Percentiles rank a stretch among this genome's conserved stretches.
Evolutionary conservation across 35 echinoderm and acorn worm genomes (phyloP).

Genomic region (Holothuria glaberrima): DNA sequence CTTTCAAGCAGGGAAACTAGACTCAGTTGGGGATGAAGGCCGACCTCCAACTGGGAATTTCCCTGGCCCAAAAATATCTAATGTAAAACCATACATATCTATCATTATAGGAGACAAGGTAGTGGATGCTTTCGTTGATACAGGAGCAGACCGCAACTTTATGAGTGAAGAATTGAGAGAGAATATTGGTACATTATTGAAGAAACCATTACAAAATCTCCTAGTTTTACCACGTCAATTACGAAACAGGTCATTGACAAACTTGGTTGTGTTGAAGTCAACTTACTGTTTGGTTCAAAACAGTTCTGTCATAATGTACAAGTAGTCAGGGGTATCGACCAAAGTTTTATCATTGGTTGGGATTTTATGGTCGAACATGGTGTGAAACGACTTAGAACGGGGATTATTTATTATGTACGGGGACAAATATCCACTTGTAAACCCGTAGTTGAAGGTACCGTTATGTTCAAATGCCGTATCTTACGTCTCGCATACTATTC

Average conservation of each 20-base stretch:
- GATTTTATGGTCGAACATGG: background rate
- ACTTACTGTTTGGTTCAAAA: background rate
- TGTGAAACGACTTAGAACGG: background rate
- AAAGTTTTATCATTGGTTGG: slow-evolving; percentile 15
- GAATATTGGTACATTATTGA: background rate
- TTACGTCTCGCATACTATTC: background rate
- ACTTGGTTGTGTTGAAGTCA: background rate
- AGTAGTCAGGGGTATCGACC: background rate
- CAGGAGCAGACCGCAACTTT: background rate
- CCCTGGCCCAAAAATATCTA: background rate
- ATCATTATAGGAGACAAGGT: background rate
- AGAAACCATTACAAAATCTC: too few relatives aligned
- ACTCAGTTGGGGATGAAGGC: background rate
- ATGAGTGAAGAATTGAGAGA: slow-evolving; percentile 6
- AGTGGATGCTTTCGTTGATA: background rate
- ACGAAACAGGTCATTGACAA: background rate
- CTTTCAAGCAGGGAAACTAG: background rate
- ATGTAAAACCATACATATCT: background rate
- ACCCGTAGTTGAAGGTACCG: background rate
- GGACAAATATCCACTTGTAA: background rate
- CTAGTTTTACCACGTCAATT: background rate
- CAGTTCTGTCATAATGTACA: too few relatives aligned
- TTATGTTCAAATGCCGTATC: background rate
- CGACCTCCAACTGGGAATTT: background rate
- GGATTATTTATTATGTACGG: background rate